Evolutionary conservation across 2,113 vertebrate species (phyloP), one percentile per base, ranked within the genome.

Genomic region (Nanger granti): DNA sequence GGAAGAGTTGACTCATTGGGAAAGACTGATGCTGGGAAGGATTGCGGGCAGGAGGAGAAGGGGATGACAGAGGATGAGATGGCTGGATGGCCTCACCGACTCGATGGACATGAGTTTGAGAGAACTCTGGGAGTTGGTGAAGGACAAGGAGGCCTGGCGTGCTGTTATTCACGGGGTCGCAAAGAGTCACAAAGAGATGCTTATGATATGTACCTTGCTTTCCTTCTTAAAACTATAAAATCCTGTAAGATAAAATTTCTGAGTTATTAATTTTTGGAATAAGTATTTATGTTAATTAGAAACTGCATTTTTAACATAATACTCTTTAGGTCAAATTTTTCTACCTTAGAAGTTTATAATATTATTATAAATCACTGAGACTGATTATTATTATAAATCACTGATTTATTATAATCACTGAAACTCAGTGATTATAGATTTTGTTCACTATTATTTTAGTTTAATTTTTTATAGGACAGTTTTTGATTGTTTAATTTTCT

Each of bases 241-340:
- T 22, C 60, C 20, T 41, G 4, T 44, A 31, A 44, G 28, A 73
- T 87, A 52, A 59, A 91, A 52, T 57, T n/a, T 87, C 18, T 29
- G 52, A 37, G 28, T 14, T 20, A 83, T 69, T 82, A 96, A 22
- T 62, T 86, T 76, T 57, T 7, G 80, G 26, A 59, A 12, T 59
- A 57, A 80, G 8, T 47, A 55, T n/a, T 57, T 82, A 80, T 3
- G 49, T 66, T 28, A 10, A 84, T 55, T 54, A 31, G 83, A 91
- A 92, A 84, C 12, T 60, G 20, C 14, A 76, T 66, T 92, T 94
- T 66, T 91, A 91, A 52, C 6, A 49, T 18, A 49, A 69, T 88
- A 84, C 84, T 66, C n/a, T 87, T 13, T 73, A 11, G 17, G 41
- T 87, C 13, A n/a, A 60, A 62, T 73, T 94, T 73, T 10, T 82